Base-by-base conservation (phyloP, 1,140 invertebrate genomes). In the Telenomus remus region DNA sequence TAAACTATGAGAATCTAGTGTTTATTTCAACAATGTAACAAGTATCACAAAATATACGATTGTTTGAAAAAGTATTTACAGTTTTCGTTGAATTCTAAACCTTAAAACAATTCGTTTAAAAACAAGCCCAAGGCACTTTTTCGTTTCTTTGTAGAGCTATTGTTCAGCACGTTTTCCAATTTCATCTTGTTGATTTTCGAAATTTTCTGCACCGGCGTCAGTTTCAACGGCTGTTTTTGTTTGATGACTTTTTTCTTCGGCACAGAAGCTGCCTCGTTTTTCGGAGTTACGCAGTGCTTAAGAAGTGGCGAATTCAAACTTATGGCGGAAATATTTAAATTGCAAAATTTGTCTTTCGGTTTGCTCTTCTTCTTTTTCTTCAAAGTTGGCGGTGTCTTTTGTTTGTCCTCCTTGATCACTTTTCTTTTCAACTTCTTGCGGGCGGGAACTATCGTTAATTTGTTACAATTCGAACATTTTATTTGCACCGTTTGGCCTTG, bases 321-420 rank as follows among this genome's bases (percentile, higher is more conserved):
- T 3, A 1, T 61, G 33, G 16, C 44, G 35, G 80, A 72, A 66
- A 86, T 68, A 63, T 83, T 85, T 47, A 86, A 81, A 53, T 84
- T 83, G 50, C 82, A 82, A 37, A 81, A 83, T 74, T 82, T 87
- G 34, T 87, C 84, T 48, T 75, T 86, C 1, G 19, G 16, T 44
- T 57, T 78, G 39, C 76, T 85, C 37, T 80, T 87, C 64, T 84
- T 86, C 50, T 83, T 87, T 11, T 81, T 12, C 34, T 0, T 33
- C 57, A 10, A 65, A 4, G 47, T 9, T 33, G 7, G 9, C 37
- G 10, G 3, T 5, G 34, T 71, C 12, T n/a, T 19, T 37, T 27
- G 19, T 27, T 27, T 6, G 19, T 50, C 16, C 14, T 6, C 33
- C 51, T 64, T 61, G 51, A 72, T 48, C 34, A 12, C 19, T 59